These are phyloP conservation scores for Platygyra sinensis DNA, from an alignment of 64 coral and sea anemone species.

Conservation along the genomic window DNA sequence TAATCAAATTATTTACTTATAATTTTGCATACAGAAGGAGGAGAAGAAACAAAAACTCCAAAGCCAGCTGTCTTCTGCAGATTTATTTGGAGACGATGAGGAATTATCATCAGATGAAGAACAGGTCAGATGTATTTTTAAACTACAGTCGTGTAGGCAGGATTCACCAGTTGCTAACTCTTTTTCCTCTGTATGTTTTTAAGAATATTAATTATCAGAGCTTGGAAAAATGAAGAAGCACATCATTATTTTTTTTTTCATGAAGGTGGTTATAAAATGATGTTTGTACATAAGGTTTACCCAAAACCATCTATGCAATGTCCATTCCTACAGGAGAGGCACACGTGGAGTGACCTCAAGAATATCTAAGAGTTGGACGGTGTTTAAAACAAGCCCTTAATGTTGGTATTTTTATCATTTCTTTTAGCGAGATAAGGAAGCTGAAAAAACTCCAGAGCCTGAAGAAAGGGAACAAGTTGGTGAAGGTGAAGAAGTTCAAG, in stretches of 20 bases:
- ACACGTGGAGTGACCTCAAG: too few relatives aligned
- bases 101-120: slow-evolving; percentile 94
- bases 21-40: slow-evolving; percentile 33
- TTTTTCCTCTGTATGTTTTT: neutral
- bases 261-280: neutral
- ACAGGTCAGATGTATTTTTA: slow-evolving; percentile 20
- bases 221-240: neutral
- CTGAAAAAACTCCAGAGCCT: slow-evolving; percentile 2
- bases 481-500: slow-evolving; percentile 26
- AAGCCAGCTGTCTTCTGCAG: slow-evolving; percentile 51
- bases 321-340: too few relatives aligned
- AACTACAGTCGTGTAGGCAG: neutral
- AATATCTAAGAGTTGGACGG: too few relatives aligned
- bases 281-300: neutral
- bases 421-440: slow-evolving; percentile 30
- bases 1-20: too few relatives aligned
- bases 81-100: slow-evolving; percentile 95
- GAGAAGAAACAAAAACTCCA: slow-evolving; percentile 21
- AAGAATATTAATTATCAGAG: neutral
- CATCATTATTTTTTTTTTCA: too few relatives aligned
- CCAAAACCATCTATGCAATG: too few relatives aligned
- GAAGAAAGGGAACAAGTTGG: slow-evolving; percentile 36
- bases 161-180: neutral
- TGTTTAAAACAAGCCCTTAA: too few relatives aligned
- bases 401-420: neutral